Evolutionary conservation across 2,113 vertebrate species (phyloP).

Genomic region (Mixornis gularis): DNA sequence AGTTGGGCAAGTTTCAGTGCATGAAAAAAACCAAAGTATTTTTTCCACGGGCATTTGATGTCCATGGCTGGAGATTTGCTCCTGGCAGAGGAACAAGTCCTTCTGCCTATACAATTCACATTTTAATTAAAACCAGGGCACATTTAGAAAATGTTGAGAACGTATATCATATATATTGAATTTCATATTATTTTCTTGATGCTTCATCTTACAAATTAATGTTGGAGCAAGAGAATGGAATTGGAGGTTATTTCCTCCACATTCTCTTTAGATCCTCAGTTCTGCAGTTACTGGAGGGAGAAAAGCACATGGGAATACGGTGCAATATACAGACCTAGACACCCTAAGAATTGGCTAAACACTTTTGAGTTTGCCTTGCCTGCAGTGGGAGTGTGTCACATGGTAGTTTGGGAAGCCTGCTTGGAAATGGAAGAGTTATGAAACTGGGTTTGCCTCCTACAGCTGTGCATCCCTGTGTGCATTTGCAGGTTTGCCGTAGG

Average conservation of each 20-base stretch:
- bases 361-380: background rate
- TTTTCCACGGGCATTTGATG: background rate
- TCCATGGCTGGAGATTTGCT: background rate
- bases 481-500: background rate
- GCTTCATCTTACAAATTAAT: background rate
- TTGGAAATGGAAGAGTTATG: background rate
- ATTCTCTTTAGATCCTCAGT: background rate
- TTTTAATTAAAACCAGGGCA: background rate
- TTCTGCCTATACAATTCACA: background rate
- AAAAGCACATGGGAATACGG: background rate
- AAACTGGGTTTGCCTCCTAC: background rate
- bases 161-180: background rate
- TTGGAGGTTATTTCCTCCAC: background rate
- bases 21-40: background rate
- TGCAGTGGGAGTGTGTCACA: background rate
- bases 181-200: background rate
- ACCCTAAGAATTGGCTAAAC: background rate
- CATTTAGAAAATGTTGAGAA: background rate
- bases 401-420: background rate
- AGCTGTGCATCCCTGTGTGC: background rate
- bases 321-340: background rate
- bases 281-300: background rate
- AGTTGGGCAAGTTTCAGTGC: background rate
- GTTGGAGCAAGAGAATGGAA: background rate
- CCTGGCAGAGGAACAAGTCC: conserved; percentile 2